A percentile compares a stretch with the other conserved stretches of the same genome.
phyloP scores from a whole-genome alignment of 2,888 invertebrate genomes.

The Ichneumoninae sp. region DNA sequence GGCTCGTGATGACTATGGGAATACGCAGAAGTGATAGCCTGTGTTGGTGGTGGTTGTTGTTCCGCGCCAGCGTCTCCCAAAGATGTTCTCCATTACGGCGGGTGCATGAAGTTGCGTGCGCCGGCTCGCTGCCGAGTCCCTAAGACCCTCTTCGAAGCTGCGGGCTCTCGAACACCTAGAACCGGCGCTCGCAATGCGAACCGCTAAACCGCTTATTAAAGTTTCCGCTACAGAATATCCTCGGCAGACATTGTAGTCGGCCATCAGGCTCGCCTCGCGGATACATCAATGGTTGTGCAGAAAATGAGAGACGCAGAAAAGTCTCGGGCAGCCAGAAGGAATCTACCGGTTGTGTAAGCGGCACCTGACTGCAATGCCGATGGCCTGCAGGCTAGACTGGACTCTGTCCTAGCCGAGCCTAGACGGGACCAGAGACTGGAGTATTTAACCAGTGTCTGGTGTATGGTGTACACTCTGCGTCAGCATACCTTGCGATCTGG shows the following conservation, averaged over 20 bases:
- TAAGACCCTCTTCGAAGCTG: slow-evolving; percentile 4
- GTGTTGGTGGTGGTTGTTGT: slow-evolving; percentile 17
- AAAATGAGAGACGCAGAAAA: slow-evolving; percentile 43
- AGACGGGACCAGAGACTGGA: slow-evolving; percentile 58
- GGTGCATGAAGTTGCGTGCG: slow-evolving; percentile 38
- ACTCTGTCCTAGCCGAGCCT: slow-evolving; percentile 58
- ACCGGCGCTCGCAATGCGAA: too few relatives aligned
- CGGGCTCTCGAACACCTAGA: too few relatives aligned
- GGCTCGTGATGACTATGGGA: slow-evolving; percentile 28
- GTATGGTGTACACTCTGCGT: slow-evolving; percentile 26
- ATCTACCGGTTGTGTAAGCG: slow-evolving; percentile 81
- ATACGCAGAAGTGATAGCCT: not conserved
- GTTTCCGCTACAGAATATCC: slow-evolving; percentile 47
- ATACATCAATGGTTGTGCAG: slow-evolving; percentile 31
- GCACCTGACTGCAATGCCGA: slow-evolving; percentile 82
- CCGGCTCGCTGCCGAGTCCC: slow-evolving; percentile 7
- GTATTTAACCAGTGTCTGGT: slow-evolving; percentile 49
- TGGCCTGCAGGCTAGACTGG: slow-evolving; percentile 68
- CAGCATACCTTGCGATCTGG: slow-evolving; percentile 7
- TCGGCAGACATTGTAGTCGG: slow-evolving; percentile 33
- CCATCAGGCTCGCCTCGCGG: slow-evolving; percentile 31
- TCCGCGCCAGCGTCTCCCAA: slow-evolving; percentile 22
- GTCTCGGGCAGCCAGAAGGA: slow-evolving; percentile 71
- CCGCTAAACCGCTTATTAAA: slow-evolving; percentile 18
- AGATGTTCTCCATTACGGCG: slow-evolving; percentile 30